Evolutionary conservation across 2,797 vertebrate species (phyloP).

Genomic region (Varecia variegata): DNA sequence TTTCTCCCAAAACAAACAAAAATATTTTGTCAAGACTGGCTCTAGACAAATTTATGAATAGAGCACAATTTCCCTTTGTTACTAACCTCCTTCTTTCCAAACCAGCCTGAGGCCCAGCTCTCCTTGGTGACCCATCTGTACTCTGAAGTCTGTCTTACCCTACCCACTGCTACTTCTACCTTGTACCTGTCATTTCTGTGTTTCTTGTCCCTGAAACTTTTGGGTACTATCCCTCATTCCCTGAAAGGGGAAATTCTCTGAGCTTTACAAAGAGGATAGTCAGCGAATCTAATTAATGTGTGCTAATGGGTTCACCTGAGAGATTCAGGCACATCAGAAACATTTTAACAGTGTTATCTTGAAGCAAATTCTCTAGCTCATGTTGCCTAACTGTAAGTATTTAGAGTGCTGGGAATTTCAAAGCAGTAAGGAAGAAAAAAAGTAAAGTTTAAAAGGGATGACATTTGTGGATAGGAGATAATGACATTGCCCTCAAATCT

Average conservation of each 20-base stretch:
- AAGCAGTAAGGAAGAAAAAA: not conserved
- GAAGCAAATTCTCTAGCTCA: not conserved
- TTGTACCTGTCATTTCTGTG: not conserved
- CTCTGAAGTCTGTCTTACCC: not conserved
- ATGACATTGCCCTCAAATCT: not conserved
- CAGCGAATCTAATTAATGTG: constrained; percentile 1
- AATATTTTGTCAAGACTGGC: not conserved
- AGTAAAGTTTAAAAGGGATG: not conserved
- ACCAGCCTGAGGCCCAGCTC: not conserved
- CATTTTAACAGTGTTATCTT: not conserved
- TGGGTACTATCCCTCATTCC: not conserved
- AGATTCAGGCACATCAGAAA: not conserved
- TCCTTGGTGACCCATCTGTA: not conserved
- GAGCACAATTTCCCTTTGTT: not conserved
- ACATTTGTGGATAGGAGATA: not conserved
- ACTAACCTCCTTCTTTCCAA: not conserved
- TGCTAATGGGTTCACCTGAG: not conserved
- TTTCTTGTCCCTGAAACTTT: not conserved
- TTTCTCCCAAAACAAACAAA: not conserved
- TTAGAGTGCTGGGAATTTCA: not conserved
- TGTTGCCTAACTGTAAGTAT: not conserved
- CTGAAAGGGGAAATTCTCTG: not conserved
- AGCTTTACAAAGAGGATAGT: not conserved
- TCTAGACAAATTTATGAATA: not conserved
- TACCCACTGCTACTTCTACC: not conserved